Conservation (phyloP, 2,113 vertebrate species). For the Actinemys pallida region DNA sequence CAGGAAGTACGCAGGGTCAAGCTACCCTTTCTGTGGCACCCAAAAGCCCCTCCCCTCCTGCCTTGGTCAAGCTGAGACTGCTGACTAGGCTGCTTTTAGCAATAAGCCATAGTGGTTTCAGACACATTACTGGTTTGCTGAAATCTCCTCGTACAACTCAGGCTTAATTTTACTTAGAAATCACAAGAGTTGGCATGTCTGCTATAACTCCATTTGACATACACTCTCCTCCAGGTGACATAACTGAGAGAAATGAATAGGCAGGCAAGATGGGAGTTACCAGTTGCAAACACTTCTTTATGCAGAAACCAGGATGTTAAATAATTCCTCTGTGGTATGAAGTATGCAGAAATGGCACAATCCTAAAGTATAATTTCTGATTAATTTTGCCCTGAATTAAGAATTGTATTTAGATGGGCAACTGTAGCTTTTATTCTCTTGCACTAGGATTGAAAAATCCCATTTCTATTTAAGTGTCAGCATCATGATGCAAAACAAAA, state of each 20-base stretch:
- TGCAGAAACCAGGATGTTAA: constrained; percentile 13
- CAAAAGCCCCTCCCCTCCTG: too few relatives aligned
- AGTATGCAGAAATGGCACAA: constrained; percentile 21
- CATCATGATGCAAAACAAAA: constrained; percentile 25
- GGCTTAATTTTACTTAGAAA: too few relatives aligned
- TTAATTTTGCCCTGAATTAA: constrained; percentile 2
- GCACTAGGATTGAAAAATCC: constrained; percentile 34
- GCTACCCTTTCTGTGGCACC: too few relatives aligned
- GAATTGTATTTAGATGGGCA: constrained; percentile 1
- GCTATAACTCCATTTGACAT: not conserved
- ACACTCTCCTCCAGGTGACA: not conserved
- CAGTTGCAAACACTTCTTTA: constrained; percentile 7
- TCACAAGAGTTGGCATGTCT: too few relatives aligned
- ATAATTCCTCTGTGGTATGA: not conserved
- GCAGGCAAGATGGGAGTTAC: not conserved
- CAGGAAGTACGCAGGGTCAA: too few relatives aligned
- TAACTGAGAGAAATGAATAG: constrained; percentile 4
- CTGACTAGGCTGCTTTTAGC: too few relatives aligned
- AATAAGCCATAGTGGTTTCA: too few relatives aligned
- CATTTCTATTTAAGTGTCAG: constrained; percentile 12
- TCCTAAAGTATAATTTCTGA: not conserved
- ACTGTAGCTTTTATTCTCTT: not conserved
- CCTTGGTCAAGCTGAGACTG: too few relatives aligned
- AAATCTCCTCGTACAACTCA: too few relatives aligned
- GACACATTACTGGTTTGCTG: too few relatives aligned